phyloP scores from a whole-genome alignment of 2,113 vertebrate species.

The Ibidorhyncha struthersii region DNA sequence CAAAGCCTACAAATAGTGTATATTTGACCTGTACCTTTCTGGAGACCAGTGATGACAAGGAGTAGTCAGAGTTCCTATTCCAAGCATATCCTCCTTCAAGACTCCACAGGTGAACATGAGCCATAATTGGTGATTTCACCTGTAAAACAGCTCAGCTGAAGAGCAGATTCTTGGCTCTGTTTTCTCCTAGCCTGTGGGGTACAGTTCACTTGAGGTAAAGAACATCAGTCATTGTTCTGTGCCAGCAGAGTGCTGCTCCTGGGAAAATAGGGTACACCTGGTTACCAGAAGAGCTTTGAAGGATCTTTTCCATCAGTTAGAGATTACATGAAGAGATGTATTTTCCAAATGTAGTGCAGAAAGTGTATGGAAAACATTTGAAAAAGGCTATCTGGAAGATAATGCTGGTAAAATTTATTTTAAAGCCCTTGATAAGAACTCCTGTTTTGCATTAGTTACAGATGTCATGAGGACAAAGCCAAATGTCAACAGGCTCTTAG shows the following conservation, averaged over 20 bases:
- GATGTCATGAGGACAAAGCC: neutral
- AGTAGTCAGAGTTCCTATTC: neutral
- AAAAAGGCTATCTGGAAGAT: neutral
- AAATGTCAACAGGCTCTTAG: neutral
- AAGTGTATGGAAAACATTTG: neutral
- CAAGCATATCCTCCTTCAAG: neutral
- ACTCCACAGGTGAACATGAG: neutral
- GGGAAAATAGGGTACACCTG: neutral
- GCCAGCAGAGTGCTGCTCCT: neutral
- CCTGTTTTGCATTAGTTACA: neutral
- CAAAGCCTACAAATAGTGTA: neutral
- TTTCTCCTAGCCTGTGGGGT: neutral
- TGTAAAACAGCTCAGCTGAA: neutral
- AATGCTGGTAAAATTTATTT: neutral
- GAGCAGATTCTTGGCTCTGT: neutral
- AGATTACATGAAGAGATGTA: neutral
- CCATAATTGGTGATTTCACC: neutral
- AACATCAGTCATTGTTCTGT: neutral
- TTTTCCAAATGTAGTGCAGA: neutral
- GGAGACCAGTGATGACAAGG: neutral
- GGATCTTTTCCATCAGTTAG: neutral
- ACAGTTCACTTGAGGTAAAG: slow-evolving; percentile 13
- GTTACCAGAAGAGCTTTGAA: neutral
- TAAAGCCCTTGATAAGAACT: neutral
- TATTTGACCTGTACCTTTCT: neutral